phyloP scores from a whole-genome alignment of 2,888 invertebrate genomes.

The Caenorhabditis afra region DNA sequence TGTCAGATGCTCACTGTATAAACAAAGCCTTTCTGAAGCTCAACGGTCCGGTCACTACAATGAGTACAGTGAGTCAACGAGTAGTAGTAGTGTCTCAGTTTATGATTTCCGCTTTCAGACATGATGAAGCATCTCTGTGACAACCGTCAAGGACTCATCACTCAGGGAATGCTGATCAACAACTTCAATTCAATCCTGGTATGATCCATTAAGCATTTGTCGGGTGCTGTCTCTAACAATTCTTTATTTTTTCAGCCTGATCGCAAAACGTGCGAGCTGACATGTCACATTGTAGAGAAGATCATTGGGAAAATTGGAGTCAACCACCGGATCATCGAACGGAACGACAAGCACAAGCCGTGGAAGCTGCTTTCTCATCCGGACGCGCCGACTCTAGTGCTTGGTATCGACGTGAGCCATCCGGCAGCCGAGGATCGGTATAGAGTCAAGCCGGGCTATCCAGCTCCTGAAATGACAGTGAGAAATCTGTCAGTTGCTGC shows the following conservation, averaged over 20 bases:
- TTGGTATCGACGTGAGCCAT: slow-evolving; percentile 94
- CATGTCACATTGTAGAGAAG: slow-evolving; percentile 46
- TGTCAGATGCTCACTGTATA: slow-evolving; percentile 3
- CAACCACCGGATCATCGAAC: slow-evolving; percentile 26
- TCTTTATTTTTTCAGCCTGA: not conserved
- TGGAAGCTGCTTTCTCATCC: slow-evolving; percentile 58
- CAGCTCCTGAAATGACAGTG: not conserved
- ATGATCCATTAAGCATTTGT: not conserved
- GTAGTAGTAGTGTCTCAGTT: not conserved
- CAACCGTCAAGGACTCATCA: slow-evolving; percentile 3
- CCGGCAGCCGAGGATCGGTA: slow-evolving; percentile 87
- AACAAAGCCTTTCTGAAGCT: no score
- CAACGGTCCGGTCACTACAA: not conserved
- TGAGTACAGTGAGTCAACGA: slow-evolving; percentile 24
- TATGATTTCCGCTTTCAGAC: not conserved
- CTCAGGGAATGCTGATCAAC: slow-evolving; percentile 20
- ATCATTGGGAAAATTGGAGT: slow-evolving; percentile 56
- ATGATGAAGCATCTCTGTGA: slow-evolving; percentile 22
- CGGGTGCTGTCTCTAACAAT: not conserved
- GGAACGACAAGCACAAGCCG: not conserved
- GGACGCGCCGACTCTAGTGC: slow-evolving; percentile 84
- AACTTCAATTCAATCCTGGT: not conserved
- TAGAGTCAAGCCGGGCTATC: slow-evolving; percentile 76
- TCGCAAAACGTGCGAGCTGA: slow-evolving; percentile 3
- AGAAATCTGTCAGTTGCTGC: not conserved